Conservation (phyloP, 2,113 vertebrate genomes). For the Nothoprocta perdicaria region DNA sequence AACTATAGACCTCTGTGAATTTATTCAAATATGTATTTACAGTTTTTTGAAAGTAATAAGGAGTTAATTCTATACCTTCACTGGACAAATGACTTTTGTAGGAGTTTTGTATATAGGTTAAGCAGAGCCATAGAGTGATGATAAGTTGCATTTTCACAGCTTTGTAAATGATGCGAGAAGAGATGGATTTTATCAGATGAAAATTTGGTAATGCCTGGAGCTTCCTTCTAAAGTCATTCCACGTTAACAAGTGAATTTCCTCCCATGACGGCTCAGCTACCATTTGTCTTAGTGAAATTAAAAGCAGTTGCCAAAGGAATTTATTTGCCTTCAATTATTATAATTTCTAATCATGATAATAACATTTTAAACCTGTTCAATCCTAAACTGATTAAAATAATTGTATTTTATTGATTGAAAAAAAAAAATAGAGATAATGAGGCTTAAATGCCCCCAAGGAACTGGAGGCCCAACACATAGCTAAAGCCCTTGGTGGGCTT, state of each 20-base stretch:
- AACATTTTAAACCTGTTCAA: background rate
- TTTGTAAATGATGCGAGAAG: background rate
- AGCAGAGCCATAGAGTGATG: background rate
- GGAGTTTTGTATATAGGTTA: background rate
- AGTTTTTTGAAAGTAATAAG: background rate
- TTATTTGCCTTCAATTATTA: background rate
- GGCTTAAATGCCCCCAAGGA: background rate
- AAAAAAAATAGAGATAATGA: background rate
- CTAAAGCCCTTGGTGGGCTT: background rate
- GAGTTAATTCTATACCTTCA: background rate
- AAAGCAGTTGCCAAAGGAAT: background rate
- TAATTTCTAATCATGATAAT: background rate
- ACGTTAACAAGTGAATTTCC: background rate
- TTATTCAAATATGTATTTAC: background rate
- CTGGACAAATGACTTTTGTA: background rate
- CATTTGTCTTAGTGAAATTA: background rate
- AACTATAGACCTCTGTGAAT: accelerated
- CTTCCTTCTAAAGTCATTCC: background rate
- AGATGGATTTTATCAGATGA: background rate
- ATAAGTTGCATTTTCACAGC: background rate
- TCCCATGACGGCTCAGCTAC: background rate
- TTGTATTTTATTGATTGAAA: background rate
- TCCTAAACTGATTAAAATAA: background rate
- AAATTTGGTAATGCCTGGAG: background rate
- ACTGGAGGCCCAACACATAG: accelerated